Evolutionary conservation across 2,888 invertebrate genomes (phyloP), one percentile per base, ranked within the genome.

Genomic region (Acanthosepion esculentum): DNA sequence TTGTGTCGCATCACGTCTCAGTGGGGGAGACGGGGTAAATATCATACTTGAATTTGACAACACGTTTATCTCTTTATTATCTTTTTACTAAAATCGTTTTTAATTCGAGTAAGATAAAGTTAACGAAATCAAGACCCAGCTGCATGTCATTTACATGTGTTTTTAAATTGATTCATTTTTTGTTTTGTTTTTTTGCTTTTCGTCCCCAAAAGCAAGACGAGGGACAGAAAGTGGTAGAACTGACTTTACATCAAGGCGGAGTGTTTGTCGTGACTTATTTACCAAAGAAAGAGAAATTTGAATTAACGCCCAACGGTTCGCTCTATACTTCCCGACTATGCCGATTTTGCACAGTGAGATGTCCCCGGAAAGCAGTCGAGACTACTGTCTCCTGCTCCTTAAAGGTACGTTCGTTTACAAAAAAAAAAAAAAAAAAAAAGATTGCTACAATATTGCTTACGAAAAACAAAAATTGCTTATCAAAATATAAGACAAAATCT

Each of bases 311-410:
- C 41, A 96, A 97, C 94, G 97, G 97, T 15, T 96, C 97, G 94
- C 96, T 97, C 15, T 97, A 97, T 96, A 97, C 97, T 94, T 96
- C 97, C 92, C 95, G 96, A 26, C 95, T 97, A n/a, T 96, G 96
- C 95, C 96, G 96, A 26, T 96, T 97, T 95, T 96, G 97, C 94
- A 96, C 96, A 33, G 95, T 97, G 29, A 95, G 97, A 41, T 97
- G 97, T 94, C 97, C 97, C 33, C 97, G 97, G 96, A 97, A 96
- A 95, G 96, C 97, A 23, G 96, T 96, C 33, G 97, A 96, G 95
- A 96, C 95, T 48, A 78, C 78, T 15, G 12, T 78, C 78, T 23
- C 1, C 78, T 78, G 78, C 18, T 78, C 78, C 18, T 78, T 78
- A 10, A 33, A 78, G 78, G 78, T 78, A 78, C 3, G 78, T 78